phyloP scores from a whole-genome alignment of 1,140 invertebrate genomes.

The Matsumurasca onukii region DNA sequence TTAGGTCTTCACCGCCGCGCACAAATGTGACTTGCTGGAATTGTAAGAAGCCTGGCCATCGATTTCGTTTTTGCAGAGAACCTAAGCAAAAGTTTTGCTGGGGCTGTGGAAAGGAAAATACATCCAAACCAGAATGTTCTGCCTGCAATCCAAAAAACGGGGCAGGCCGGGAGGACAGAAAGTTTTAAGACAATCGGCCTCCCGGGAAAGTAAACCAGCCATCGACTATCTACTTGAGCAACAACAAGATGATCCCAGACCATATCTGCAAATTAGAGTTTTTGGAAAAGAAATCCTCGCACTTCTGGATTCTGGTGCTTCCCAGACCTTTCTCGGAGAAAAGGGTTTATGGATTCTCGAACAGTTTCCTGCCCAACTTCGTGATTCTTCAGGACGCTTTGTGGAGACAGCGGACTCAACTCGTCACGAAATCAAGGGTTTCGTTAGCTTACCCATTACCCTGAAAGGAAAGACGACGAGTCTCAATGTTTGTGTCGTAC shows the following conservation, averaged over 20 bases:
- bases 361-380: neutral
- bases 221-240: neutral
- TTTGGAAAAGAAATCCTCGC: neutral
- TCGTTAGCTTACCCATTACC: neutral
- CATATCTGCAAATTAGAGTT: conserved; percentile 10
- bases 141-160: neutral
- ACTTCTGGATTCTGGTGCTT: neutral
- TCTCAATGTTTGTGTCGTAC: neutral
- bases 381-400: neutral
- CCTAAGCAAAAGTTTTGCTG: conserved; percentile 7
- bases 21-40: neutral
- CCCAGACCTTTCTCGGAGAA: neutral
- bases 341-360: neutral
- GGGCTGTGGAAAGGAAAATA: neutral
- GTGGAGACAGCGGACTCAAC: neutral
- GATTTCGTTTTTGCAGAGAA: neutral
- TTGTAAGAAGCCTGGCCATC: neutral
- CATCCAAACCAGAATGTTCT: neutral
- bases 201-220: neutral
- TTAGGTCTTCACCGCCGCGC: neutral
- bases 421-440: neutral
- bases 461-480: neutral
- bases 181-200: neutral
- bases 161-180: neutral
- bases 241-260: neutral